These are phyloP conservation scores for Yponomeuta cagnagella DNA, from an alignment of 2,888 invertebrate species.

Conservation along the genomic window DNA sequence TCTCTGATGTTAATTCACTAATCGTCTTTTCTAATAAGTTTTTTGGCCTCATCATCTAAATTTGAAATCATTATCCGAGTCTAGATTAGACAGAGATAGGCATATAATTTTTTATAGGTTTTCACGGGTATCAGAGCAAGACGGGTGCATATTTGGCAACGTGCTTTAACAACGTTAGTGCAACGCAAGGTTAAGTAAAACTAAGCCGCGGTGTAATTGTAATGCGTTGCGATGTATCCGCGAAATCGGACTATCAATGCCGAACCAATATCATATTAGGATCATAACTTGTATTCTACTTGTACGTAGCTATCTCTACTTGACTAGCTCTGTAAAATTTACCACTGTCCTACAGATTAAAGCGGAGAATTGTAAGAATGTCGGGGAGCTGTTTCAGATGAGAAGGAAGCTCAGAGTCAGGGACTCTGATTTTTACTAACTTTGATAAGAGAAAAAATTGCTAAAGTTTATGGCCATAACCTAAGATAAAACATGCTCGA, in stretches of 20 bases:
- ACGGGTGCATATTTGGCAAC: constrained; percentile 42
- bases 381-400: too few relatives aligned
- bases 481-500: too few relatives aligned
- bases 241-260: constrained; percentile 46
- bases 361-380: too few relatives aligned
- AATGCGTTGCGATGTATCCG: constrained; percentile 38
- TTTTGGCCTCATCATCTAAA: not conserved
- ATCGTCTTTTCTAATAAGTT: not conserved
- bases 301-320: not conserved
- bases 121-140: constrained; percentile 34
- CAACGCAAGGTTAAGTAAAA: constrained; percentile 21
- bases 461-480: too few relatives aligned
- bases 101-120: not conserved
- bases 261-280: constrained; percentile 21
- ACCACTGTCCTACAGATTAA: not conserved
- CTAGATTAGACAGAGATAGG: not conserved
- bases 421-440: too few relatives aligned
- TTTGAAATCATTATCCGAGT: not conserved
- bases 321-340: not conserved
- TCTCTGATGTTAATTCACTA: not conserved
- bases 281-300: not conserved
- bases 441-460: too few relatives aligned
- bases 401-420: too few relatives aligned
- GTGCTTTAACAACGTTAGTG: constrained; percentile 21
- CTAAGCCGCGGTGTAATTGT: constrained; percentile 19